Evolutionary conservation across 2,113 vertebrate species (phyloP).

Genomic region (Austrofundulus limnaeus): DNA sequence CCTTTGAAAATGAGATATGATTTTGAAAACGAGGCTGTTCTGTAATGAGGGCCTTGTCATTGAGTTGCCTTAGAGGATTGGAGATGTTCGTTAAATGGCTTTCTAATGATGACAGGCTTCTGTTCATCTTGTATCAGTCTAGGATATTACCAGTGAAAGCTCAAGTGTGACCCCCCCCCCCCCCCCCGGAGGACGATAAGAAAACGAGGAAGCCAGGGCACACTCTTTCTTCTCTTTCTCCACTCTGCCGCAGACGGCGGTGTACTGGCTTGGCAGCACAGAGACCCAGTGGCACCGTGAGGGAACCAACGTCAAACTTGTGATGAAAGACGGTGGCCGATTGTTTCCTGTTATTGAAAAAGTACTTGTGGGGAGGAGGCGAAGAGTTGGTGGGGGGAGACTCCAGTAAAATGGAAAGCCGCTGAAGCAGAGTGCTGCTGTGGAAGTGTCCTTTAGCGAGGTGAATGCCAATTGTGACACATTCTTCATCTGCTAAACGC

Average conservation of each 20-base stretch:
- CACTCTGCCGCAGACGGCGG: slow-evolving; percentile 31
- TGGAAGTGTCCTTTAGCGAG: slow-evolving; percentile 45
- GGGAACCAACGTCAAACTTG: slow-evolving; percentile 65
- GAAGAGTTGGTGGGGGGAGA: slow-evolving; percentile 17
- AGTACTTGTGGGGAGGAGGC: slow-evolving; percentile 44
- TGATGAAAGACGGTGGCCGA: slow-evolving; percentile 73
- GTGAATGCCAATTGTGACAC: slow-evolving; percentile 39
- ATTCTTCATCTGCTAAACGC: slow-evolving; percentile 21
- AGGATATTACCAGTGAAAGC: slow-evolving; percentile 41
- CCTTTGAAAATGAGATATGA: slow-evolving; percentile 21
- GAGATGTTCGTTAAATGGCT: slow-evolving; percentile 27
- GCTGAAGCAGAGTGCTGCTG: slow-evolving; percentile 48
- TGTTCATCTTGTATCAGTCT: slow-evolving; percentile 30
- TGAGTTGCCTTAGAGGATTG: slow-evolving; percentile 10
- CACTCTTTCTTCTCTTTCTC: slow-evolving; percentile 40
- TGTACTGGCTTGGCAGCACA: slow-evolving; percentile 53
- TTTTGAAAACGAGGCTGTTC: slow-evolving; percentile 20
- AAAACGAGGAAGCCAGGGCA: slow-evolving; percentile 57
- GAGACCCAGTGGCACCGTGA: slow-evolving; percentile 72
- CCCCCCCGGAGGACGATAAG: slow-evolving; percentile 68
- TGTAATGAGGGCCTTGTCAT: slow-evolving; percentile 20
- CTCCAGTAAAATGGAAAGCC: slow-evolving; percentile 53
- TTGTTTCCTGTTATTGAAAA: slow-evolving; percentile 83
- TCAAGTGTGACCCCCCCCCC: slow-evolving; percentile 56
- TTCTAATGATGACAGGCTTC: slow-evolving; percentile 22